A percentile compares a stretch with the other conserved stretches of the same genome.
Conservation (phyloP, 2,797 vertebrate species). For the Thripadectes ignobilis region DNA sequence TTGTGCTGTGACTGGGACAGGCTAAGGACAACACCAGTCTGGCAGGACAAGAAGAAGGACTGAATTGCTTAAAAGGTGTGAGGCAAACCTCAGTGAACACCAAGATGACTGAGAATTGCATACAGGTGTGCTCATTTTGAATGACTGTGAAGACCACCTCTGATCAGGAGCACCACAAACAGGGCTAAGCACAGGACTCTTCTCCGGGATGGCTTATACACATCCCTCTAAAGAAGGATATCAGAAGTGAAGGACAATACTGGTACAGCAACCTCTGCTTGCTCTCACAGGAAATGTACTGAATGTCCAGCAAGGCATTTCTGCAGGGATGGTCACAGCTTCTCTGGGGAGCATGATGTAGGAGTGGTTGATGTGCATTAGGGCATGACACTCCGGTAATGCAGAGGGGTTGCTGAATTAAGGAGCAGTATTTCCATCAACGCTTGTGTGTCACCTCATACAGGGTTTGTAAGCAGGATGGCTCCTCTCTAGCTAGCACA, state of each 20-base stretch:
- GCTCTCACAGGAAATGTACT: neutral
- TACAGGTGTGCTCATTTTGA: neutral
- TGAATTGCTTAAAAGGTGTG: neutral
- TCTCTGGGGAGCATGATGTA: accelerated
- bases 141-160: neutral
- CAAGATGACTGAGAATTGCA: neutral
- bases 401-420: neutral
- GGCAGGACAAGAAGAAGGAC: neutral
- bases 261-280: neutral
- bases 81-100: neutral
- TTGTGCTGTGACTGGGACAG: neutral
- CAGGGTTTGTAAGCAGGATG: neutral
- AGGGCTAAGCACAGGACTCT: neutral
- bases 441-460: accelerated
- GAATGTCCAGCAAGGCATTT: neutral
- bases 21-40: neutral
- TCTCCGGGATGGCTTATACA: neutral
- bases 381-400: accelerated
- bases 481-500: neutral
- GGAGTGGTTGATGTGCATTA: neutral
- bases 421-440: neutral
- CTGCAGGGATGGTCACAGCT: neutral
- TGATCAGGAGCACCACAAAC: neutral
- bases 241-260: neutral
- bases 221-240: neutral